phyloP scores from a whole-genome alignment of 2,797 vertebrate species.

The Pseudochirops corinnae region DNA sequence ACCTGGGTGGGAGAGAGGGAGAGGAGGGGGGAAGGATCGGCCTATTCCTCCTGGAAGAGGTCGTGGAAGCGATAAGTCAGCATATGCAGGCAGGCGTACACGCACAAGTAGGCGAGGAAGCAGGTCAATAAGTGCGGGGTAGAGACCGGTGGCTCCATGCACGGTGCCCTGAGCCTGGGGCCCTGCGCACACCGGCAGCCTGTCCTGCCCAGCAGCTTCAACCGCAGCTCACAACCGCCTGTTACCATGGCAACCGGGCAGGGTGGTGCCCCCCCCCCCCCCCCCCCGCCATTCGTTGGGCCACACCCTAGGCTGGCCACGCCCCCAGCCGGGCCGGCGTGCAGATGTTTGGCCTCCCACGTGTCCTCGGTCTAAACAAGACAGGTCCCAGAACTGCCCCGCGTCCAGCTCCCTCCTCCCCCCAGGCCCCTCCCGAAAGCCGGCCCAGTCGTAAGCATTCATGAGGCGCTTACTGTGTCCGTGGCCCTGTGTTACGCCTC shows the following conservation, averaged over 20 bases:
- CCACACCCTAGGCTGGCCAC: not conserved
- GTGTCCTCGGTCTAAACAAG: not conserved
- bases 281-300: rapidly evolving
- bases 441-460: not conserved
- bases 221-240: not conserved
- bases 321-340: rapidly evolving
- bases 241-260: not conserved
- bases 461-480: not conserved
- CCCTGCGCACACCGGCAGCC: not conserved
- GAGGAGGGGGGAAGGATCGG: not conserved
- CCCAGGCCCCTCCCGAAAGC: not conserved
- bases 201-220: not conserved
- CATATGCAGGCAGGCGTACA: slow-evolving; percentile 64
- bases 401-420: no score
- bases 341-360: not conserved
- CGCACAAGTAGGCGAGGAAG: slow-evolving; percentile 65
- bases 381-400: no score
- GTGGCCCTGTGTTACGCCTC: not conserved
- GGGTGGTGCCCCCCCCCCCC: rapidly evolving
- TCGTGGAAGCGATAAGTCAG: slow-evolving; percentile 60
- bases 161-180: not conserved
- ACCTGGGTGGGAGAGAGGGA: no score
- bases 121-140: slow-evolving; percentile 53
- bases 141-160: slow-evolving; percentile 52
- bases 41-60: slow-evolving; percentile 48